Evolutionary conservation across 2,113 vertebrate species (phyloP), one percentile per base, ranked within the genome.

Genomic region (Ictalurus punctatus): DNA sequence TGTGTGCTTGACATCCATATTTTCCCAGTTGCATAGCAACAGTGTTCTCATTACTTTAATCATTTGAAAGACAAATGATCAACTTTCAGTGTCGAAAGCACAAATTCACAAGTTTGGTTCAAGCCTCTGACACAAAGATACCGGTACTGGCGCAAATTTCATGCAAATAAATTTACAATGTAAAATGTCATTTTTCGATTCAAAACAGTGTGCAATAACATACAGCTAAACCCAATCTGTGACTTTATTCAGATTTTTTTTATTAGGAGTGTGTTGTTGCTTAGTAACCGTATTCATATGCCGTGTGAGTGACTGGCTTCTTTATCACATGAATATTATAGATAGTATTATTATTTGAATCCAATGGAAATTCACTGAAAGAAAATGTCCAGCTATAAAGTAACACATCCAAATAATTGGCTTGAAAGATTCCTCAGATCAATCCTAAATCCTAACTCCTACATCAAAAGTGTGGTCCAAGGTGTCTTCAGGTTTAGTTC

Each of bases 1-100:
- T 12, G 9, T 82, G 30, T 58, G 54, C 52, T 56, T 21, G 79
- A 81, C 16, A 21, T 23, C 4, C 80, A 37, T 82, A 56, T 58
- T 59, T 59, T 37, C 10, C 16, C 56, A 59, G 80, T 82, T 82
- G 54, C 80, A 25, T 59, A 61, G 80, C 80, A 82, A 82, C 80
- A 37, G 54, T n/a, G 78, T 80, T 54, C 78, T 56, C 48, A 81
- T 59, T 54, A 82, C 52, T 82, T 59, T 59, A 59, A 59, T 82
- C 19, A 34, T 59, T 23, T 82, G 80, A 34, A 34, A 59, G 30
- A 58, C 21, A n/a, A 56, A 6, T 56, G 52, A 80, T 56, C 0
- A 27, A 7, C 30, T 59, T 82, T 30, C 80, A 12, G 6, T 34
- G 16, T 21, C 4, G 16, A 34, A 82, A 59, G 56, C 80, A 59